Evolutionary conservation across 2,113 vertebrate species (phyloP).

Genomic region (Solea solea): DNA sequence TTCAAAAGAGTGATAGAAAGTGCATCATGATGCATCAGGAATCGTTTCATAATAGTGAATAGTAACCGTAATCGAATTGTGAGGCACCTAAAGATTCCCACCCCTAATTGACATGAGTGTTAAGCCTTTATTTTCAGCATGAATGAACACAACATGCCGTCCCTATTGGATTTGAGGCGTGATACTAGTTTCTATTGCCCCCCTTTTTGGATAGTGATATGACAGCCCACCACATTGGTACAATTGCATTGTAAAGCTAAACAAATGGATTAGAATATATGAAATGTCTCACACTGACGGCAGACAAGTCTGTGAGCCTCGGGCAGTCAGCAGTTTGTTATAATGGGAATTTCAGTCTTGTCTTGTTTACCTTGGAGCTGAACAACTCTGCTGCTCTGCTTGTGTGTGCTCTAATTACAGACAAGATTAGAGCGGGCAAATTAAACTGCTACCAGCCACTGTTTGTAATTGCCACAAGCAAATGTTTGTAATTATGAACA

Average conservation of each 20-base stretch:
- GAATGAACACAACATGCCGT: slow-evolving; percentile 44
- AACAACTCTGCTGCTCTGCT: slow-evolving; percentile 79
- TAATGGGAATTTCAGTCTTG: slow-evolving; percentile 78
- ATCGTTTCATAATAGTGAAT: too few relatives aligned
- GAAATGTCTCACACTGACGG: slow-evolving; percentile 67
- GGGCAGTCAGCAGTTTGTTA: slow-evolving; percentile 76
- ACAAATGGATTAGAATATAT: slow-evolving; percentile 79
- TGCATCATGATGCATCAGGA: too few relatives aligned
- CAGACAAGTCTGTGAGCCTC: slow-evolving; percentile 54
- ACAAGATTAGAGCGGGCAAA: slow-evolving; percentile 86
- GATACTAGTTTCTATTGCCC: slow-evolving; percentile 39
- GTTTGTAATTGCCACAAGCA: slow-evolving; percentile 88
- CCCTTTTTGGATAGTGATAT: slow-evolving; percentile 46
- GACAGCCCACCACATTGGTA: slow-evolving; percentile 60
- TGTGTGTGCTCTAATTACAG: slow-evolving; percentile 88
- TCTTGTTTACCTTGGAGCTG: slow-evolving; percentile 82
- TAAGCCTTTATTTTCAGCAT: slow-evolving; percentile 34
- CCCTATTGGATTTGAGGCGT: slow-evolving; percentile 24
- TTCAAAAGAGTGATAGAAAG: too few relatives aligned
- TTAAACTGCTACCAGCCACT: slow-evolving; percentile 86
- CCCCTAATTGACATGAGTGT: slow-evolving; percentile 22
- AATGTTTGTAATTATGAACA: slow-evolving; percentile 91
- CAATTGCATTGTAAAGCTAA: slow-evolving; percentile 64
- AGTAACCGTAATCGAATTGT: too few relatives aligned
- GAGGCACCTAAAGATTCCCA: too few relatives aligned